Base-by-base conservation (phyloP, 2,888 invertebrate species). In the Diogma glabrata region DNA sequence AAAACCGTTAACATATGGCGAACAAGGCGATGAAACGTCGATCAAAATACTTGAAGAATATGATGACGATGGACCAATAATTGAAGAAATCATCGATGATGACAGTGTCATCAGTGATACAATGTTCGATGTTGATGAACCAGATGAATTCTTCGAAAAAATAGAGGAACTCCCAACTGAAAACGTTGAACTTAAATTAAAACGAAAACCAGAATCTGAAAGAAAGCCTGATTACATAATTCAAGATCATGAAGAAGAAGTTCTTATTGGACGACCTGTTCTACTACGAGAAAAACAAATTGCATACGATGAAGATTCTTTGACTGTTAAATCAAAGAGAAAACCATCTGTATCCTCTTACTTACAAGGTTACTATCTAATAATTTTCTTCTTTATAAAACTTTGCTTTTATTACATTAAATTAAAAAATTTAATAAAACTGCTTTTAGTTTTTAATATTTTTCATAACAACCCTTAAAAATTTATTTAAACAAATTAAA, bases 11-110 rank as follows among this genome's bases (percentile, higher is more conserved):
- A 85, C 86, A 2, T 87, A 82, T 64, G 77, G 75, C 10, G 89
- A 89, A 70, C 87, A 84, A 69, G 76, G 82, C 16, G 81, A 82
- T 51, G 87, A 87, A 72, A 78, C 84, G 54, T 83, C 82, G 2
- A 82, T 88, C 36, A 77, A 79, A 62, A 78, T 83, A 38, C 70
- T 75, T 33, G 73, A 78, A 65, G 79, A 81, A 67, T 60, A 72
- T 58, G 77, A 80, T 54, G 77, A 77, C 58, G 73, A 76, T 53
- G 70, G 67, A 24, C 77, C 77, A 10, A 70, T 73, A 30, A 72
- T 79, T 53, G 79, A 81, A 64, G 79, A 80, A 68, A 77, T 81
- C 49, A 75, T 76, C 51, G 78, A 79, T 59, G 78, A 79, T 58
- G 73, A 73, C 50, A 73, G 73, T 55, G 71, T 72, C 53, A 70